Conservation (phyloP, 2,113 vertebrate species). For the Pelusios castaneus region DNA sequence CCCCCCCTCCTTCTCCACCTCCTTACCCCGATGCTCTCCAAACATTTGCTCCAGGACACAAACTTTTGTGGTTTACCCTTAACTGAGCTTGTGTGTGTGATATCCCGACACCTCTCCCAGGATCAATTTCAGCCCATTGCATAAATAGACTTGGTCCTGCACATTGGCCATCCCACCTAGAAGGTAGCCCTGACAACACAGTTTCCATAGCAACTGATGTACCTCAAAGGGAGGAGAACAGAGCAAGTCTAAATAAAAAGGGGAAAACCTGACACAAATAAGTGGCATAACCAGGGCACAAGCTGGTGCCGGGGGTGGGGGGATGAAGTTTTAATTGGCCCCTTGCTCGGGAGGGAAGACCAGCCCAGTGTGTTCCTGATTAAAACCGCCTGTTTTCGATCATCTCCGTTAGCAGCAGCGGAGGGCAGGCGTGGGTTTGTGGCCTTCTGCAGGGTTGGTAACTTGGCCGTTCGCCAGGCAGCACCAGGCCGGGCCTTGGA, state of each 20-base stretch:
- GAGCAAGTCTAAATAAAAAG: neutral
- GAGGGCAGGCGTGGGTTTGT: neutral
- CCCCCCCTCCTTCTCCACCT: too few species aligned
- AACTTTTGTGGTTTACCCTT: too few species aligned
- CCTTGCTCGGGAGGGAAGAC: neutral
- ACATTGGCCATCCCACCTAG: neutral
- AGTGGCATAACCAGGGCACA: neutral
- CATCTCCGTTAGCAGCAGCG: neutral
- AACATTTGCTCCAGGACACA: too few species aligned
- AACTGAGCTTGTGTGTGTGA: neutral
- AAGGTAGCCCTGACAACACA: neutral
- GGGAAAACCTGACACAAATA: neutral
- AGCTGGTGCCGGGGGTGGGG: neutral
- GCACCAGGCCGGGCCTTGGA: neutral
- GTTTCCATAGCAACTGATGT: constrained; percentile 30
- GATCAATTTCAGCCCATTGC: neutral
- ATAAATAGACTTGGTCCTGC: neutral
- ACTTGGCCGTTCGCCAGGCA: neutral
- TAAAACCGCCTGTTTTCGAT: neutral
- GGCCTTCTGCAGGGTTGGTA: neutral
- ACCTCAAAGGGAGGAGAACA: neutral
- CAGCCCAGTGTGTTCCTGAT: neutral
- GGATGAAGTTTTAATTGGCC: neutral
- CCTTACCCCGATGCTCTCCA: too few species aligned
- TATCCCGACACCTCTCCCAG: neutral